Evolutionary conservation across 2,113 vertebrate genomes (phyloP), one percentile per base, ranked within the genome.

Genomic region (Corydoras maculifer): DNA sequence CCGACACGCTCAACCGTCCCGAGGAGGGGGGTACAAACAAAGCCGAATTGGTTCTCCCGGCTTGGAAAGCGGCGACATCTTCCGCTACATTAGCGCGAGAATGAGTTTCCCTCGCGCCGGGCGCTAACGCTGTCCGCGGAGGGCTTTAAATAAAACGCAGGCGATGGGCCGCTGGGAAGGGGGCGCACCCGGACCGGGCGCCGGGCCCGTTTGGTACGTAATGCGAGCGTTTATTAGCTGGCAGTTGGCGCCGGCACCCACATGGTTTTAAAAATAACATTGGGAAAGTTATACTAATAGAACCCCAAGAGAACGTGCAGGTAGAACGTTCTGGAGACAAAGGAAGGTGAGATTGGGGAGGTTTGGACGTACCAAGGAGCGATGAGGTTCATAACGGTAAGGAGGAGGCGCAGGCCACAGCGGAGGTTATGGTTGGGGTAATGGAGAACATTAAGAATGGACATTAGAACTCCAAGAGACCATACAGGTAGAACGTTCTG

Each of bases 231-330:
- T 87, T 87, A 86, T 87, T 88, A 86, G 82, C 82, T 84, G 55
- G 35, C 58, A 55, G 54, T 59, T 68, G 69, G 50, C 78, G 68
- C 78, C 78, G 79, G 84, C 84, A 84, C 85, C 88, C 85, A 87
- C 86, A 83, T 82, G 73, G 76, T 83, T 85, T 84, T 85, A 86
- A 86, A 88, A 90, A 91, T 89, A 89, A 25, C 18, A 25, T 25
- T 25, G 18, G 18, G 18, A 25, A 25, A 1, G 18, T n/a, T n/a
- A n/a, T n/a, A n/a, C n/a, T n/a, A n/a, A n/a, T n/a, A 25, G 18
- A 25, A 25, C 18, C 2, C 18, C 18, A 25, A 25, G 18, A 25
- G 18, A 25, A 25, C 18, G 18, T 25, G 2, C 18, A 25, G 18
- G 18, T 25, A 2, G 18, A 25, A 25, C 18, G 18, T 25, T 25